Evolutionary conservation across 2,888 invertebrate genomes (phyloP).

Genomic region (Linnaemya tessellans): DNA sequence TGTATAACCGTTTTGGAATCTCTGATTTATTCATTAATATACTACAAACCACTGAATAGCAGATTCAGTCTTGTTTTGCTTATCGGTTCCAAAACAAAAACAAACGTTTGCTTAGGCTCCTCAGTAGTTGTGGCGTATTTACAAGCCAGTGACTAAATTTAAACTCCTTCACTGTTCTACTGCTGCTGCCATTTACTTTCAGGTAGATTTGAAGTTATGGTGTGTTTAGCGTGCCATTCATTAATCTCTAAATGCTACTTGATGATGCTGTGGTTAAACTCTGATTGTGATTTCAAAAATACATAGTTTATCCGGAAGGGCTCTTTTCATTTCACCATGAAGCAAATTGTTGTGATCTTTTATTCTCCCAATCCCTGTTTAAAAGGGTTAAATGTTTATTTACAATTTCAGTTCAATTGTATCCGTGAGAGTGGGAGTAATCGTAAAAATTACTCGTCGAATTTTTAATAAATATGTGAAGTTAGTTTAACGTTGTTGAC

Average conservation of each 20-base stretch:
- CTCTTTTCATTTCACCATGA: neutral
- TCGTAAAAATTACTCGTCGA: neutral
- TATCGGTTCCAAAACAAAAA: neutral
- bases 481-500: slow-evolving; percentile 26
- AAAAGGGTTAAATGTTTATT: slow-evolving; percentile 52
- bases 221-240: slow-evolving; percentile 48
- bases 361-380: slow-evolving; percentile 31
- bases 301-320: slow-evolving; percentile 47
- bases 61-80: no score
- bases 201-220: slow-evolving; percentile 42
- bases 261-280: slow-evolving; percentile 82
- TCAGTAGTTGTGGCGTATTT: neutral
- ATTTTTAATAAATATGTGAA: slow-evolving; percentile 13
- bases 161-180: neutral
- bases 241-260: slow-evolving; percentile 39
- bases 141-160: neutral
- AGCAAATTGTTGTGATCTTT: neutral
- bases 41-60: neutral
- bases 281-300: slow-evolving; percentile 77
- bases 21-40: slow-evolving; percentile 11
- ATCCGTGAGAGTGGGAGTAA: neutral
- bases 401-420: neutral
- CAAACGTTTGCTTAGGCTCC: slow-evolving; percentile 47
- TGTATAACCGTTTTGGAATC: slow-evolving; percentile 11
- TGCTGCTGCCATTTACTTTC: neutral